A percentile compares a stretch with the other conserved stretches of the same genome.
Evolutionary conservation across 2,113 vertebrate species (phyloP).

Genomic region (Pomatorhinus ruficollis): DNA sequence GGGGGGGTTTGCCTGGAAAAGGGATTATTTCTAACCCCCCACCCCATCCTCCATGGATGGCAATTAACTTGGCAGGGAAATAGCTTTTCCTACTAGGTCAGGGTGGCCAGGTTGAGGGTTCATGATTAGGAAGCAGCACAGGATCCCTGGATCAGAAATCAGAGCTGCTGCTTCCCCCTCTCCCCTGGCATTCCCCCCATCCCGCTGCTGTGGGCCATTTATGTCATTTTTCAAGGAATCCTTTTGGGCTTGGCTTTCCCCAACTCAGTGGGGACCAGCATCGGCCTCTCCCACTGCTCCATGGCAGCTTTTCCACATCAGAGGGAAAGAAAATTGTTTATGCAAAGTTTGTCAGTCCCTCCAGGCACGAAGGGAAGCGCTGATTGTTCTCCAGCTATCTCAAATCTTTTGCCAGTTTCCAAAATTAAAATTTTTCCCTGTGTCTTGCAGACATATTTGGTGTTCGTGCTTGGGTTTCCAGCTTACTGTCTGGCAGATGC

Average conservation of each 20-base stretch:
- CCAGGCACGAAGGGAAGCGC: not conserved
- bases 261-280: not conserved
- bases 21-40: not conserved
- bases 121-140: not conserved
- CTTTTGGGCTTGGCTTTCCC: not conserved
- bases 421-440: constrained; percentile 22
- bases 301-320: not conserved
- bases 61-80: not conserved
- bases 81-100: fast-evolving
- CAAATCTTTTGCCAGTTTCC: constrained; percentile 54
- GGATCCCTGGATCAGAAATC: not conserved
- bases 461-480: not conserved
- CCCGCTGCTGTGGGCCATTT: not conserved
- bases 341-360: constrained; percentile 23
- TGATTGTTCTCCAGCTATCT: constrained; percentile 47
- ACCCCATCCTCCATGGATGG: not conserved
- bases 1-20: not conserved
- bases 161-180: not conserved
- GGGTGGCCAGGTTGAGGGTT: not conserved
- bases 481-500: not conserved
- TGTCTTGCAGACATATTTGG: not conserved
- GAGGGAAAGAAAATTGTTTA: constrained; percentile 19
- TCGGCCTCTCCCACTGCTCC: not conserved
- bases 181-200: not conserved
- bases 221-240: not conserved